Base-by-base conservation (phyloP, 1,140 invertebrate species). In the Pogonus chalceus region DNA sequence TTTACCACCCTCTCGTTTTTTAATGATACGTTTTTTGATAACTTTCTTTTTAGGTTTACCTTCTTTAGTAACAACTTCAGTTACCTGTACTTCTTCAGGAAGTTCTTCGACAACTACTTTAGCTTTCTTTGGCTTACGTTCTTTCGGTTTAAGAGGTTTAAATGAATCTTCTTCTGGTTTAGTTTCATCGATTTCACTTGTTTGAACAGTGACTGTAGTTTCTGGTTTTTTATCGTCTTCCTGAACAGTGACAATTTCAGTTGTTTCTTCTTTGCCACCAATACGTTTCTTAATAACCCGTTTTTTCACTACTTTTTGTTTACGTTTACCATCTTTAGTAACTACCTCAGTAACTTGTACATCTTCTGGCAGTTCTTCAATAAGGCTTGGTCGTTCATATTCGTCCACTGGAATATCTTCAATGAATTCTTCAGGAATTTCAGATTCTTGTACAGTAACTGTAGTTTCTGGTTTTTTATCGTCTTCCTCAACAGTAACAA, bases 401-500 rank as follows among this genome's bases (percentile, higher is more conserved):
- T 62, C 54, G 54, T 22, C 23, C 39, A 9, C 51, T 51, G 3
- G 53, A 51, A 46, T 60, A 52, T 14, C 35, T 31, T 62, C 52
- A 31, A 50, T 35, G 47, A 55, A 35, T 18, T 53, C 56, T 43
- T 57, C 56, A 23, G 47, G 39, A n/a, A 47, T 21, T n/a, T 56
- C 20, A 12, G 51, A 24, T 49, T 60, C 61, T 7, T 56, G 35
- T 23, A 66, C 62, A 47, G 60, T 66, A 52, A 70, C 69, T 23
- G 62, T 65, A 21, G 60, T 69, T 61, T 62, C 39, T n/a, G 65
- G 65, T 63, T 66, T 57, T 61, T 72, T 65, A 51, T 62, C 66
- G 55, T 71, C 65, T 56, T 72, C 68, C 62, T 71, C 69, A 54
- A 69, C 61, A 23, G 70, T 68, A 24, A 67, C 66, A 59, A 70